phyloP scores from a whole-genome alignment of 2,113 vertebrate genomes.

The Peromyscus californicus region DNA sequence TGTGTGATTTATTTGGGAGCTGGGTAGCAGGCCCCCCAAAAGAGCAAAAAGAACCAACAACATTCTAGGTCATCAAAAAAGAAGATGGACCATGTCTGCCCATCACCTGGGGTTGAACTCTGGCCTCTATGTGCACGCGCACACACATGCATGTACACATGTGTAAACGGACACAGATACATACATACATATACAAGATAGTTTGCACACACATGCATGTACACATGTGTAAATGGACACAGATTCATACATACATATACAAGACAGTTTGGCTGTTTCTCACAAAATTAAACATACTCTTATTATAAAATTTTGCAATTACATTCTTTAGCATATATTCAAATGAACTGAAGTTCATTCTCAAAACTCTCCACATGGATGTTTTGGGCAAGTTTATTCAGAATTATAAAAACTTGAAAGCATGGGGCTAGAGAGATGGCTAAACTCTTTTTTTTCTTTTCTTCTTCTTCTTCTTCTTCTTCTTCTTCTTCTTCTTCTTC shows the following conservation, averaged over 20 bases:
- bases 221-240: background rate
- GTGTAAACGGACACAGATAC: background rate
- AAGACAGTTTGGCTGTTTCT: background rate
- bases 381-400: constrained; percentile 27
- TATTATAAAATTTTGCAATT: background rate
- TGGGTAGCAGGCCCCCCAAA: too few relatives aligned
- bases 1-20: too few relatives aligned
- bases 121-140: background rate
- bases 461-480: too few relatives aligned
- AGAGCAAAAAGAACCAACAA: too few relatives aligned
- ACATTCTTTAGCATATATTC: constrained; percentile 5
- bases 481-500: too few relatives aligned
- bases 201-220: background rate
- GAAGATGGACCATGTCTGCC: background rate
- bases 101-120: background rate
- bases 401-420: constrained; percentile 35
- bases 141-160: background rate
- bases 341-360: constrained; percentile 18
- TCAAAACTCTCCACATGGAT: constrained; percentile 5
- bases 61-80: background rate
- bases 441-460: background rate
- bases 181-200: background rate
- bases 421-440: background rate
- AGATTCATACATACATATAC: background rate
- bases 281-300: constrained; percentile 34